Evolutionary conservation across 2,888 invertebrate genomes (phyloP).

Genomic region (Tetragonula carbonaria): DNA sequence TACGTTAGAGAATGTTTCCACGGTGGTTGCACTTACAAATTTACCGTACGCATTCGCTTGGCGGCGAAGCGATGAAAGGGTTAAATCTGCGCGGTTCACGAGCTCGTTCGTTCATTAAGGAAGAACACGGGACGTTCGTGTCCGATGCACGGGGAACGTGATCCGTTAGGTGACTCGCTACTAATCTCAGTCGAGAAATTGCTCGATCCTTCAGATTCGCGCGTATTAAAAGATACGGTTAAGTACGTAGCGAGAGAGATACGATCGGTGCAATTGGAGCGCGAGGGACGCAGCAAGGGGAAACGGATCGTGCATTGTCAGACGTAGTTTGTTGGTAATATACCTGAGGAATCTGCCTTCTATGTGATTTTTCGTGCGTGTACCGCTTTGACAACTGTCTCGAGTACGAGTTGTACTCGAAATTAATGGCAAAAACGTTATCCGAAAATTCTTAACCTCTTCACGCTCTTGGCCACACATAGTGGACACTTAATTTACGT

Average conservation of each 20-base stretch:
- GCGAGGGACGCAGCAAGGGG: not conserved
- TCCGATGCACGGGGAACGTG: too few relatives aligned
- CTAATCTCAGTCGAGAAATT: slow-evolving; percentile 6
- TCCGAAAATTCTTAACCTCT: too few relatives aligned
- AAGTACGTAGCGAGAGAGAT: slow-evolving; percentile 9
- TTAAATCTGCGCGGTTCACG: slow-evolving; percentile 3
- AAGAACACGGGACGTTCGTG: not conserved
- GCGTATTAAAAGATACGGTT: slow-evolving; percentile 17
- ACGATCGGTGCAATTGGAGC: slow-evolving; percentile 4
- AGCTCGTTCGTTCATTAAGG: not conserved
- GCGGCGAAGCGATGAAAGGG: slow-evolving; percentile 4
- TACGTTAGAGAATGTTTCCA: not conserved
- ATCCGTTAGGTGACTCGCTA: slow-evolving; percentile 11
- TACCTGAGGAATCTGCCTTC: not conserved
- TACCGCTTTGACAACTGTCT: not conserved
- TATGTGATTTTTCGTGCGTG: not conserved
- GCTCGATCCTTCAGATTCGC: slow-evolving; percentile 6
- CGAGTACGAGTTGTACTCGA: not conserved
- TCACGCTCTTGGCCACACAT: too few relatives aligned
- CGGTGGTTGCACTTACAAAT: not conserved
- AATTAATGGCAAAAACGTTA: not conserved
- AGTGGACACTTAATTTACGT: too few relatives aligned
- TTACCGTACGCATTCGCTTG: not conserved
- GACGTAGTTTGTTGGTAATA: not conserved
- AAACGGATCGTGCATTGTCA: slow-evolving; percentile 22